Base-by-base conservation (phyloP, 2,797 vertebrate species). In the Rhinoraja longicauda region DNA sequence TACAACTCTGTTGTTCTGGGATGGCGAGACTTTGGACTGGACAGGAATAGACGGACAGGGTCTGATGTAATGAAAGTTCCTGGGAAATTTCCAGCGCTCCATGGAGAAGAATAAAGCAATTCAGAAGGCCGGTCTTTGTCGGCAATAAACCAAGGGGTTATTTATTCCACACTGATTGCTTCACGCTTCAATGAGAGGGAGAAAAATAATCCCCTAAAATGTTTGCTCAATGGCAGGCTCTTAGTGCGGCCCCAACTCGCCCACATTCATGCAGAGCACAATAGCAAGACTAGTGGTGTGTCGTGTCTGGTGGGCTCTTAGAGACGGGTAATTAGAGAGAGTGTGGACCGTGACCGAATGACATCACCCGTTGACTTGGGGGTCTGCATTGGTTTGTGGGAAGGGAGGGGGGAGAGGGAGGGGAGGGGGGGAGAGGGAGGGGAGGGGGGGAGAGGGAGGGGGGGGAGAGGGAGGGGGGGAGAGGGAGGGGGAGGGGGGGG, bases 231-330 rank as follows among this genome's bases (percentile, higher is more conserved):
- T 75, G 36, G 29, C 67, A 73, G 64, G 88, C 36, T 15, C 39
- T 73, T 7, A 73, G 10, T 57, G 36, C 12, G 53, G 62, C 73
- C 72, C 24, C 90, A 73, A 91, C 70, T 45, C 72, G 73, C 36
- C 73, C 0, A 45, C 90, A 45, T 91, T 91, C 67, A 73, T 92
- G 72, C 90, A 45, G 70, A 75, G 12, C 39, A 92, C 90, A 92
- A 70, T 90, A 36, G 62, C 9, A 73, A 17, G 70, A 3, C 19
- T 19, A 5, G 62, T 12, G 39, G 90, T 91, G 36, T 45, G 45
- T 36, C 70, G n/a, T 10, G 70, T 19, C 64, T 39, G 86, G 24
- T 24, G 29, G 3, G 26, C 39, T 73, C 13, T 12, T 39, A 10
- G 36, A 72, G 36, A 24, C 57, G 8, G 29, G 17, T 21, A 72